Percentiles rank a stretch among this genome's conserved stretches.
These are phyloP conservation scores for Tinamus guttatus DNA, from an alignment of 2,113 vertebrate genomes.

Conservation along the genomic window DNA sequence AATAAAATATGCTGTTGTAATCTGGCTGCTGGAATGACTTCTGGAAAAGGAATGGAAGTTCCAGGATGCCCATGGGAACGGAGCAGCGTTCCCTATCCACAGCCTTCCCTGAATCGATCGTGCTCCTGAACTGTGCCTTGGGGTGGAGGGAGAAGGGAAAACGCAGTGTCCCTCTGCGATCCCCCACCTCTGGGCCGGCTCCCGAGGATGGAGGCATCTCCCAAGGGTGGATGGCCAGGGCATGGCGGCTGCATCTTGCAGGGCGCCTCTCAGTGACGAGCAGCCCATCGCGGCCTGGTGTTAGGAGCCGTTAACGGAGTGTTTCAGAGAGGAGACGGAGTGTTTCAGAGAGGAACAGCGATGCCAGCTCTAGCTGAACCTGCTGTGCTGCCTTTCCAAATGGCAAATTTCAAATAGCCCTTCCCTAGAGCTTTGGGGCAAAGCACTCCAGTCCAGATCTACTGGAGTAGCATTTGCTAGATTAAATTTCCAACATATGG, in stretches of 20 bases:
- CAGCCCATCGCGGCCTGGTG: not conserved
- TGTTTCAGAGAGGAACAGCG: not conserved
- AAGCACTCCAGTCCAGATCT: not conserved
- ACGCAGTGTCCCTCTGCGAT: not conserved
- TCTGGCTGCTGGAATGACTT: not conserved
- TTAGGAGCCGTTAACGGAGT: not conserved
- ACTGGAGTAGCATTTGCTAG: not conserved
- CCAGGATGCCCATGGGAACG: not conserved
- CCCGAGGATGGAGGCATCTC: accelerated
- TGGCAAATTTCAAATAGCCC: not conserved
- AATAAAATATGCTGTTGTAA: not conserved
- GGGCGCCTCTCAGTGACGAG: not conserved
- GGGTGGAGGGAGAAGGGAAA: not conserved
- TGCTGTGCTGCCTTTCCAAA: not conserved
- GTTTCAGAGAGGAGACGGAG: not conserved
- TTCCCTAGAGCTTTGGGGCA: not conserved
- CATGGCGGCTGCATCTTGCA: not conserved
- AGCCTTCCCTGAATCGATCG: not conserved
- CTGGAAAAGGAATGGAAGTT: not conserved
- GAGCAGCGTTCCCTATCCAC: not conserved
- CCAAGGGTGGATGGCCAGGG: not conserved
- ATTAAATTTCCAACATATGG: not conserved
- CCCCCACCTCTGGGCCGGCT: not conserved
- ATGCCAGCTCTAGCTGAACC: not conserved
- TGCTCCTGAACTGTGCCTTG: not conserved